Base-by-base conservation (phyloP, 2,888 invertebrate genomes). In the Lasioglossum zephyrum region DNA sequence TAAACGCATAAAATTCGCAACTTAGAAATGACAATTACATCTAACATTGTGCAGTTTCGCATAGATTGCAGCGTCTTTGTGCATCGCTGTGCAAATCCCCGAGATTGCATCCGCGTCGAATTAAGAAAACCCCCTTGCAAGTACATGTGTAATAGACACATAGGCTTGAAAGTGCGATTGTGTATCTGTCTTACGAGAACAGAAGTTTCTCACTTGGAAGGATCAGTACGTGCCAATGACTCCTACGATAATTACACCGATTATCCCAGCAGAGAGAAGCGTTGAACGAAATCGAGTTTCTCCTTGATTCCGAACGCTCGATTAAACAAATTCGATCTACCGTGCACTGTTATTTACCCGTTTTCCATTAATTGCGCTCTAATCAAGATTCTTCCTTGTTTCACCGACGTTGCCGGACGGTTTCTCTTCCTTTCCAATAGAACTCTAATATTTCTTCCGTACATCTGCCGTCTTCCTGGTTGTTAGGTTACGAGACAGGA, bases 191-290 rank as follows among this genome's bases (percentile, higher is more conserved):
- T 81, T 36, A 73, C 87, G 76, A 74, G 77, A 76, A 86, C 76
- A 87, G 88, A 87, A 78, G 79, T 87, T 88, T 77, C 87, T 89
- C 88, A 73, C 78, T 70, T 72, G 83, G 49, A 72, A 60, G 73
- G 81, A 81, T 78, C 80, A 75, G 82, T 89, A 88, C 91, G 90
- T 91, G 90, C 89, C 90, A 91, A 92, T 91, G 84, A 83, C 81
- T 88, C 73, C 80, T 78, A 88, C 82, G 87, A 90, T 92, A 92
- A 92, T 92, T 92, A 84, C 92, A 83, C 90, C 90, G 90, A 92
- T 92, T 92, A 92, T 88, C 85, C 73, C 49, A 47, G 77, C 77
- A 53, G 53, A 73, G 74, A 73, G 77, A 81, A 83, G 81, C 44
- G 47, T 39, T 75, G 69, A 70, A 39, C 72, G 77, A 47, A 69